A percentile compares a stretch with the other conserved stretches of the same genome.
Conservation (phyloP, 2,797 vertebrate species). For the Galaxias olidus region DNA sequence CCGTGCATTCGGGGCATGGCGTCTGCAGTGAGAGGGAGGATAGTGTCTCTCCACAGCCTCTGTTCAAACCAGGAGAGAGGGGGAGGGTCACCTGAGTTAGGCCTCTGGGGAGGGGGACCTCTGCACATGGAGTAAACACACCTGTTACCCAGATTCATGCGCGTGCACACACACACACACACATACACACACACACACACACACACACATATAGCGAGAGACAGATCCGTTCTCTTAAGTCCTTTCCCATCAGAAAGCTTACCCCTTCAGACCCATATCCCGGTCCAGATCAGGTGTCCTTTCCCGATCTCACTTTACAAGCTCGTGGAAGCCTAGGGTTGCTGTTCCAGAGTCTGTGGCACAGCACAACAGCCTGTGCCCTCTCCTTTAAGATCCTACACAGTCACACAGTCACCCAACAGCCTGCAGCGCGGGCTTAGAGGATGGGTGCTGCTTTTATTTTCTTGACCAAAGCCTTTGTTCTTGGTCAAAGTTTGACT, state of each 20-base stretch:
- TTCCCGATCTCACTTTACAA: slow-evolving; percentile 36
- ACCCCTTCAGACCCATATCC: slow-evolving; percentile 28
- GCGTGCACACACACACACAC: neutral
- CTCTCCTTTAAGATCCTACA: too few relatives aligned
- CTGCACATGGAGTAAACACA: slow-evolving; percentile 41
- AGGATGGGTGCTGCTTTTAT: neutral
- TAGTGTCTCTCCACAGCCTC: slow-evolving; percentile 22
- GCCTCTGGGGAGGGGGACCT: slow-evolving; percentile 1
- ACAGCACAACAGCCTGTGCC: too few relatives aligned
- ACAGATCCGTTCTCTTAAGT: neutral
- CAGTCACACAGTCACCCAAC: too few relatives aligned
- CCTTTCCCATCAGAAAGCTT: slow-evolving; percentile 27
- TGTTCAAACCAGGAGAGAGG: slow-evolving; percentile 27
- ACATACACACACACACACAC: slow-evolving; percentile 19
- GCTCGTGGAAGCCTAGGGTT: neutral
- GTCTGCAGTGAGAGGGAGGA: slow-evolving; percentile 30
- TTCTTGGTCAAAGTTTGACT: neutral
- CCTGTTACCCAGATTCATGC: slow-evolving; percentile 13
- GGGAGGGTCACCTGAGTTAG: slow-evolving; percentile 37
- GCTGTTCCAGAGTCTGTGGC: too few relatives aligned
- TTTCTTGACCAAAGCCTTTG: slow-evolving; percentile 22
- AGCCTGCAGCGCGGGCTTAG: too few relatives aligned
- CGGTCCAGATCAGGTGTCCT: slow-evolving; percentile 36
- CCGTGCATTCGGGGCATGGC: slow-evolving; percentile 28
- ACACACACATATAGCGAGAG: slow-evolving; percentile 5